phyloP scores from a whole-genome alignment of 2,797 vertebrate species.

The Chelon labrosus region DNA sequence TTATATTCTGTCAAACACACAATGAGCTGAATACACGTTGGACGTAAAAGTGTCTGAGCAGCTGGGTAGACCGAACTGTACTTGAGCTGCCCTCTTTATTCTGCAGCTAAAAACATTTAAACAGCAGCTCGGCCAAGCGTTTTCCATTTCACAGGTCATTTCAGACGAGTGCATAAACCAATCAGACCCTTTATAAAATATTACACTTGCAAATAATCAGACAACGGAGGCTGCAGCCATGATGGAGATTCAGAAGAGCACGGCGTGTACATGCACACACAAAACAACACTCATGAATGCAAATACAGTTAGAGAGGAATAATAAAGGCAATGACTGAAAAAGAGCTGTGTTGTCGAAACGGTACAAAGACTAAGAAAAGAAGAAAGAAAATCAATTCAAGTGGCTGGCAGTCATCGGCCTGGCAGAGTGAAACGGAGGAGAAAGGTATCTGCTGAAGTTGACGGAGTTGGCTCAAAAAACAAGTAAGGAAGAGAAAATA shows the following conservation, averaged over 20 bases:
- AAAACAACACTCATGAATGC: background rate
- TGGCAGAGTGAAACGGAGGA: slow-evolving; percentile 5
- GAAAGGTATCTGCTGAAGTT: background rate
- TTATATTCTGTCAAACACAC: too few species aligned
- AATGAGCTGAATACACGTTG: too few species aligned
- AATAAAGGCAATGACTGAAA: background rate
- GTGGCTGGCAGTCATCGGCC: slow-evolving; percentile 17
- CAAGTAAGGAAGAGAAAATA: background rate
- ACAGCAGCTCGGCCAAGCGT: slow-evolving; percentile 61
- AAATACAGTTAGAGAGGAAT: background rate
- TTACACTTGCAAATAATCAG: slow-evolving; percentile 57
- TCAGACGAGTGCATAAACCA: slow-evolving; percentile 73
- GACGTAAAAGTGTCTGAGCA: too few species aligned
- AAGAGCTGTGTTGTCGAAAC: slow-evolving; percentile 1
- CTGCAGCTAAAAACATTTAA: slow-evolving; percentile 71
- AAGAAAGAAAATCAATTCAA: slow-evolving; percentile 4
- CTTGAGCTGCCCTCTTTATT: slow-evolving; percentile 53
- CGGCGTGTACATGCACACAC: background rate
- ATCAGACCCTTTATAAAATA: slow-evolving; percentile 70
- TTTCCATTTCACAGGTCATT: slow-evolving; percentile 83
- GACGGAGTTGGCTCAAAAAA: slow-evolving; percentile 22
- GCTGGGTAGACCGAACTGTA: slow-evolving; percentile 39
- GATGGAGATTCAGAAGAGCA: background rate
- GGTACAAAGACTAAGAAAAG: background rate
- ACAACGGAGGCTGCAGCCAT: slow-evolving; percentile 1